These are phyloP conservation scores for Zosterops pallidus DNA, from an alignment of 2,113 vertebrate genomes.

Conservation along the genomic window DNA sequence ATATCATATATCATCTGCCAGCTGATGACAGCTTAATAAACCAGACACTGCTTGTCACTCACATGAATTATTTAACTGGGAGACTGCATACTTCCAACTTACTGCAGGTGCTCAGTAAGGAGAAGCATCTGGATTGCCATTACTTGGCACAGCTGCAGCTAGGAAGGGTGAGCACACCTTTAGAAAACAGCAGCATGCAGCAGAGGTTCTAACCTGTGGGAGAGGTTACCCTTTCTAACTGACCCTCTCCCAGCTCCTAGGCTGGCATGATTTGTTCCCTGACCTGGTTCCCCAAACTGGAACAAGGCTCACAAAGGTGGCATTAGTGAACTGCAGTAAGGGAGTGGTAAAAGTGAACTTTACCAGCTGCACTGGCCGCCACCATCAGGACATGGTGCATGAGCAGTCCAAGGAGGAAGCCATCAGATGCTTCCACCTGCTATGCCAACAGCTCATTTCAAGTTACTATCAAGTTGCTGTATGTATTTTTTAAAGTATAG, in stretches of 20 bases:
- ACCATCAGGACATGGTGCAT: neutral
- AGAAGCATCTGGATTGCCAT: neutral
- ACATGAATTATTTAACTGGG: neutral
- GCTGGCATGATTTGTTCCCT: neutral
- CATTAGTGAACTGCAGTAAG: neutral
- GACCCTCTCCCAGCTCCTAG: neutral
- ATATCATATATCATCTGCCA: neutral
- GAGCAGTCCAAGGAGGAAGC: neutral
- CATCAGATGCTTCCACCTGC: neutral
- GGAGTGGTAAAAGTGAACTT: neutral
- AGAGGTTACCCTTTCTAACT: neutral
- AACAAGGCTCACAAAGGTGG: neutral
- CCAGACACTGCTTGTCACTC: neutral
- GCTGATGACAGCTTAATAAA: neutral
- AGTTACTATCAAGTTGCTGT: neutral
- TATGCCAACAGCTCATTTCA: neutral
- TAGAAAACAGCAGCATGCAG: neutral
- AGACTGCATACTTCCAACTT: neutral
- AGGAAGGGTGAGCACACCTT: neutral
- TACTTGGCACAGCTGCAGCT: neutral
- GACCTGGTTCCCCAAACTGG: neutral
- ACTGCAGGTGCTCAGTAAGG: neutral
- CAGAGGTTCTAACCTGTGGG: neutral
- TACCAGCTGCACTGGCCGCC: neutral
- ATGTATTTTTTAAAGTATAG: neutral